Evolutionary conservation across 2,888 invertebrate species (phyloP).

Genomic region (Parascotia fuliginaria): DNA sequence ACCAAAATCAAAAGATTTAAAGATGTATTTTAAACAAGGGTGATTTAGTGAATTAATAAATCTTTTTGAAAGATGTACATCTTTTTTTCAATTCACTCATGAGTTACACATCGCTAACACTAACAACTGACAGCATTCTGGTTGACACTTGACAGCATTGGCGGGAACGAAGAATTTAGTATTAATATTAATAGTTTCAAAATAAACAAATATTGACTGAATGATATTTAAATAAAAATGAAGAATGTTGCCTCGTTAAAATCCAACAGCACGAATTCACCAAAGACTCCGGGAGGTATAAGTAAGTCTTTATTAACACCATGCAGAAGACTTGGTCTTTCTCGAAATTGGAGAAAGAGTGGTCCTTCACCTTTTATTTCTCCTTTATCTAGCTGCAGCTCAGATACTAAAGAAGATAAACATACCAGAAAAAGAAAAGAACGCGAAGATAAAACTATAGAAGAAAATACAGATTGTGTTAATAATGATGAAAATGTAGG

Average conservation of each 20-base stretch:
- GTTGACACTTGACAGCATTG: no score
- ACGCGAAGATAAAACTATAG: conserved; percentile 39
- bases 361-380: conserved; percentile 73
- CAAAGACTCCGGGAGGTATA: conserved; percentile 81
- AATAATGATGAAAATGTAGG: conserved; percentile 5
- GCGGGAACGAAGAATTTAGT: conserved; percentile 45
- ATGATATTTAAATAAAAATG: conserved; percentile 46
- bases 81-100: no score
- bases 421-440: conserved; percentile 60
- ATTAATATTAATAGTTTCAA: no score
- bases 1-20: no score
- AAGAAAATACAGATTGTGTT: conserved; percentile 15
- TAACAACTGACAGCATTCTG: no score
- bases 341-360: conserved; percentile 73
- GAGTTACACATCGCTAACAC: no score
- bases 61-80: no score
- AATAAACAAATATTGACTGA: conserved; percentile 2
- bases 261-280: conserved; percentile 59
- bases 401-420: conserved; percentile 42
- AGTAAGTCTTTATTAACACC: conserved; percentile 83
- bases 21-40: no score
- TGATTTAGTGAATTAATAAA: no score
- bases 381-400: conserved; percentile 52
- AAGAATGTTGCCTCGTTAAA: conserved; percentile 61
- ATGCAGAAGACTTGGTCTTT: conserved; percentile 82